Conservation (phyloP, 2,888 invertebrate genomes). For the Drosophila barbarae region DNA sequence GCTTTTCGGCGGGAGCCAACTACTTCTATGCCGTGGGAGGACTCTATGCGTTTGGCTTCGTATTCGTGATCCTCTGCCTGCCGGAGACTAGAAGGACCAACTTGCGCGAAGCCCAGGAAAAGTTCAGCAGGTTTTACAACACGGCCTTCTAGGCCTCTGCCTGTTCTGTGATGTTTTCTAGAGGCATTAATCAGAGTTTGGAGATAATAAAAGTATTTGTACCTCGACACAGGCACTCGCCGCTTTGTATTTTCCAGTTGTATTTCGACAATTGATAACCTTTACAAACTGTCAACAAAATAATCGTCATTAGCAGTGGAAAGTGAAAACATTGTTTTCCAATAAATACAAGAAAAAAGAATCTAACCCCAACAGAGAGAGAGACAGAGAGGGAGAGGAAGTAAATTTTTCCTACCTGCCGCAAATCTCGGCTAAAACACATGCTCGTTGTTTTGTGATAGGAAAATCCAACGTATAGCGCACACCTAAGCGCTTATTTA, state of each 20-base stretch:
- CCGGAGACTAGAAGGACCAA: slow-evolving; percentile 72
- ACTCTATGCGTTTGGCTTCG: slow-evolving; percentile 51
- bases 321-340: neutral
- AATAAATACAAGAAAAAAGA: neutral
- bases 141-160: neutral
- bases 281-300: slow-evolving; percentile 18
- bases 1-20: fast-evolving
- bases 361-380: neutral
- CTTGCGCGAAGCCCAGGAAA: slow-evolving; percentile 59
- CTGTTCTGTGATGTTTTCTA: neutral
- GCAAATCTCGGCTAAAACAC: neutral
- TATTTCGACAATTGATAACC: slow-evolving; percentile 21
- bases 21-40: slow-evolving; percentile 59
- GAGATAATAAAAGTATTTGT: slow-evolving; percentile 32
- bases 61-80: slow-evolving; percentile 51
- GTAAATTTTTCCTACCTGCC: slow-evolving; percentile 6
- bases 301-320: neutral
- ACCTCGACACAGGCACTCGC: slow-evolving; percentile 1
- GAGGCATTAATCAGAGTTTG: no score
- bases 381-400: neutral
- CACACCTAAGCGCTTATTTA: slow-evolving; percentile 35
- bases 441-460: slow-evolving; percentile 36
- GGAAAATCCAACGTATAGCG: slow-evolving; percentile 29
- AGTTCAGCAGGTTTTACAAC: slow-evolving; percentile 43
- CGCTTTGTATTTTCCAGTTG: slow-evolving; percentile 11